Conservation (phyloP, 2,113 vertebrate species). For the Aptenodytes patagonicus region DNA sequence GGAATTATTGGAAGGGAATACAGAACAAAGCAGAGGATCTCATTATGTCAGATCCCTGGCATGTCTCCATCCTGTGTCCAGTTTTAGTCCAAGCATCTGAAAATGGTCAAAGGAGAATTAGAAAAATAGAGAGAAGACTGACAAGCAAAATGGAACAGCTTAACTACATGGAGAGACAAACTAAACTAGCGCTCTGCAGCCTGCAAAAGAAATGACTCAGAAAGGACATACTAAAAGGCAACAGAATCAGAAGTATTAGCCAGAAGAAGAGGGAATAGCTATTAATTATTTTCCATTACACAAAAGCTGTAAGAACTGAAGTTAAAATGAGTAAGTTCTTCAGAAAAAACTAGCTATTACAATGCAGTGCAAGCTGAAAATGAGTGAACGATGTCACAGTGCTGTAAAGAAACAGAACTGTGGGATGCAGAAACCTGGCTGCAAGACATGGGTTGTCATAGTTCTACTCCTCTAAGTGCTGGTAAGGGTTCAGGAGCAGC, state of each 20-base stretch:
- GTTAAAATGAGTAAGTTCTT: constrained; percentile 32
- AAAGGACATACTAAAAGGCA: not conserved
- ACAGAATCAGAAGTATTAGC: not conserved
- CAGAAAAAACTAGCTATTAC: not conserved
- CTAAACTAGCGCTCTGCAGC: not conserved
- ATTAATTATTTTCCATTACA: constrained; percentile 17
- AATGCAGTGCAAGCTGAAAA: not conserved
- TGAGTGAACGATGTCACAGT: not conserved
- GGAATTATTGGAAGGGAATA: not conserved
- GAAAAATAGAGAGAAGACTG: not conserved
- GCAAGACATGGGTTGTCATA: not conserved
- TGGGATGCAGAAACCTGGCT: not conserved
- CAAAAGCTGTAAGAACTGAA: constrained; percentile 25
- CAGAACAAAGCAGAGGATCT: constrained; percentile 15
- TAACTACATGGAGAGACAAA: not conserved
- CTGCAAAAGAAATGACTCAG: constrained; percentile 23
- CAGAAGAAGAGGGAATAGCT: constrained; percentile 27
- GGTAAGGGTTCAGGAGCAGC: not conserved
- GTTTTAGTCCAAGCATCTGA: constrained; percentile 9
- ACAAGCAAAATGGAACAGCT: not conserved
- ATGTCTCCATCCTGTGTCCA: not conserved
- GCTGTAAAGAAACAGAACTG: not conserved
- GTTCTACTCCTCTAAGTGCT: not conserved
- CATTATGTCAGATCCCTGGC: not conserved
- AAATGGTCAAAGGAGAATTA: not conserved